Conservation (phyloP, 2,888 invertebrate genomes). For the Drosophila buzzatii region DNA sequence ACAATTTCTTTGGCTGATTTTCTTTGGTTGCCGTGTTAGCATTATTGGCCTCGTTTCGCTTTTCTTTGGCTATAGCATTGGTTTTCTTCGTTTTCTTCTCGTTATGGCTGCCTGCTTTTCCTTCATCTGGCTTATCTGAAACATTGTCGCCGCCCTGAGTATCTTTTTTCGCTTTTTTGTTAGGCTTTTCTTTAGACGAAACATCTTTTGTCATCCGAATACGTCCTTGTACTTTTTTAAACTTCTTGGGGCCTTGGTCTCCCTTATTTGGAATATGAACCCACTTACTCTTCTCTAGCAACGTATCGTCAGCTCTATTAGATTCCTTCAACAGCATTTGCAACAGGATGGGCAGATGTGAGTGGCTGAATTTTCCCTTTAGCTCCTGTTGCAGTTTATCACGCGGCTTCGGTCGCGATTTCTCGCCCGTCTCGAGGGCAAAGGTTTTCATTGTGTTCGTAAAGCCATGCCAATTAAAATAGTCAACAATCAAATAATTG, state of each 20-base stretch:
- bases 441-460: conserved; percentile 82
- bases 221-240: background rate
- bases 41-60: background rate
- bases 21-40: background rate
- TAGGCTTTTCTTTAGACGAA: background rate
- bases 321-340: conserved; percentile 56
- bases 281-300: background rate
- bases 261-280: background rate
- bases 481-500: conserved; percentile 84
- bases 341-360: conserved; percentile 77
- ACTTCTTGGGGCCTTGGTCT: background rate
- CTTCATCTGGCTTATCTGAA: background rate
- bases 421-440: conserved; percentile 76
- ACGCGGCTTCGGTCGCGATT: conserved; percentile 47
- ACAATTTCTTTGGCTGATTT: background rate
- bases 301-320: background rate
- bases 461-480: conserved; percentile 82
- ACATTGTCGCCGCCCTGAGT: background rate
- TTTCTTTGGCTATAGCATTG: background rate
- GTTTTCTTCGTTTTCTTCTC: background rate
- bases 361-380: conserved; percentile 57
- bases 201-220: background rate
- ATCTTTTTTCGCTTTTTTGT: background rate
- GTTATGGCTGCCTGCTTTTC: background rate
- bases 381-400: conserved; percentile 66